Evolutionary conservation across 2,113 vertebrate genomes (phyloP), one percentile per base, ranked within the genome.

Genomic region (Protobothrops flavoviridis): DNA sequence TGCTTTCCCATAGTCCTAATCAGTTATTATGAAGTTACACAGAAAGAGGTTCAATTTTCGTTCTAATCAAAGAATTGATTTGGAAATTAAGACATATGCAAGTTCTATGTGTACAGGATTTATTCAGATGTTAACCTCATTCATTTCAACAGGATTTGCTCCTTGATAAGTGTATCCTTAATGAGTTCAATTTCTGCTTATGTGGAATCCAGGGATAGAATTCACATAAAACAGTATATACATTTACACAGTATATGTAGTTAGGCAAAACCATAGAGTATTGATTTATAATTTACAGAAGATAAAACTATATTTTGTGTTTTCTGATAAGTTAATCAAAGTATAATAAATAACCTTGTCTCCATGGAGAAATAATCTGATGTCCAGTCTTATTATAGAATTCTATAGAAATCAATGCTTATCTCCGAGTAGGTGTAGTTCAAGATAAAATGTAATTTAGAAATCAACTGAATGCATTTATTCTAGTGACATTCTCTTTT

Each of bases 391-490:
- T 50, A 10, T 69, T 59, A 81, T 33, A 74, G 55, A 92, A 2
- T 85, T 29, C 39, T 21, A 33, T 64, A 56, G 10, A 81, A 89
- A 92, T 55, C 39, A 89, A 85, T 50, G 33, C 55, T 90, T 74
- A 52, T 15, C 20, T 69, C 29, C 26, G 5, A 57, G 39, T 89
- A 57, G 81, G 53, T 89, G 29, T 17, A 55, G 17, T 50, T 45
- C 15, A 23, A 26, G 15, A 52, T n/a, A 89, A 89, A 95, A 96
- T 93, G 45, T 55, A 85, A 55, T 81, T 81, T 43, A 43, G 33
- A 81, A 43, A 81, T 81, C 74, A 81, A 81, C 10, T 81, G 94
- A 93, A 94, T 95, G 96, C 95, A 95, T 96, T 94, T 5, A 23
- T 92, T 96, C 95, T 87, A 43, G 93, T 90, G 33, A 74, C 1